Evolutionary conservation across 1,140 invertebrate genomes (phyloP), one percentile per base, ranked within the genome.

Genomic region (Lasioglossum albipes): DNA sequence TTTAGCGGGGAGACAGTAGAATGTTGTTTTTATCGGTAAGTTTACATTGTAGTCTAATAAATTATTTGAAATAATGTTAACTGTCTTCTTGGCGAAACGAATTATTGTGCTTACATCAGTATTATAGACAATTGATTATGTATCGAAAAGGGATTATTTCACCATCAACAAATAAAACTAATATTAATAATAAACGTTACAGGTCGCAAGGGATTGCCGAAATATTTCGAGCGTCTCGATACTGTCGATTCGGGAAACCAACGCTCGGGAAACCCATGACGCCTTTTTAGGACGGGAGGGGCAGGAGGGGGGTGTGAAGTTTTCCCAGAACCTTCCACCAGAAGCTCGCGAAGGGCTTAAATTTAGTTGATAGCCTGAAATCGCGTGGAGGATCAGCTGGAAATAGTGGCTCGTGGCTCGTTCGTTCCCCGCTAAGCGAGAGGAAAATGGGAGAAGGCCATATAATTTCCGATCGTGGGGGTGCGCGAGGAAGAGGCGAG

Each of bases 331-430:
- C 2, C 27, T 36, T 13, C 12, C 18, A 18, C 10, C 62, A 18
- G 5, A 31, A 31, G 12, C 31, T 18, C 31, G 18, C 62, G 41
- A 41, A 20, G 62, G 31, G 20, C 65, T 49, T 65, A 49, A 67
- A 67, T 67, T 67, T 67, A 49, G 42, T 49, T 42, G 42, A 67
- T 67, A 41, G 41, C 7, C 41, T 66, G 18, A 67, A 67, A 67
- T 49, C 66, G 66, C 20, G n/a, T 49, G 18, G 66, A 22, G 42
- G 22, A 49, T 45, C 41, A 22, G 18, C 41, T 67, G 65, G 20
- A 67, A 67, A 67, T 45, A 67, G 65, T 45, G 65, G 42, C 36
- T 66, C 65, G 36, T 41, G 36, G 18, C 41, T 67, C 41, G 65
- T 45, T 36, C 13, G 27, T 22, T 45, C 7, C n/a, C 65, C 65